These are phyloP conservation scores for Octopus sinensis DNA, from an alignment of 1,140 invertebrate genomes.

Conservation along the genomic window DNA sequence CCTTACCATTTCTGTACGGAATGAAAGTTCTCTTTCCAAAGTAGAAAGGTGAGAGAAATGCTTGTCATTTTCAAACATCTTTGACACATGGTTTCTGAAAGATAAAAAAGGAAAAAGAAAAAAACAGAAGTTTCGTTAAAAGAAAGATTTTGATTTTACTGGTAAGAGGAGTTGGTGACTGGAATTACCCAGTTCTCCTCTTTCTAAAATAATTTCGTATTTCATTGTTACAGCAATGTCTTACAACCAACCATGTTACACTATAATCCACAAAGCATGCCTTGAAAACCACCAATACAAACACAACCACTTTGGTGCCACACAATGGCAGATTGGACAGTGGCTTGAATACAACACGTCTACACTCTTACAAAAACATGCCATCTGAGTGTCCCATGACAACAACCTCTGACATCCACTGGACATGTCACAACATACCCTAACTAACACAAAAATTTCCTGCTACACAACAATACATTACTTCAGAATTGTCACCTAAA, in stretches of 20 bases:
- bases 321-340: too few species aligned
- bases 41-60: conserved; percentile 81
- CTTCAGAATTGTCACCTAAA: too few species aligned
- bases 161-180: background rate
- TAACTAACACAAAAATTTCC: too few species aligned
- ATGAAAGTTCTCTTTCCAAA: conserved; percentile 77
- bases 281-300: too few species aligned
- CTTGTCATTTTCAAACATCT: conserved; percentile 75
- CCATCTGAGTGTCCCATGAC: too few species aligned
- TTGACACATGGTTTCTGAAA: conserved; percentile 65
- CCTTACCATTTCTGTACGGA: conserved; percentile 75
- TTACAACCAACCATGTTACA: background rate
- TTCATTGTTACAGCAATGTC: background rate
- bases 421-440: too few species aligned
- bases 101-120: conserved; percentile 13
- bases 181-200: background rate
- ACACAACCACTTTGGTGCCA: too few species aligned
- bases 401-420: too few species aligned
- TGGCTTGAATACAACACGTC: too few species aligned
- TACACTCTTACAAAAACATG: too few species aligned
- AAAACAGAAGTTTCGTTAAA: background rate
- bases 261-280: background rate
- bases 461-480: too few species aligned
- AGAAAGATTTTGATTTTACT: background rate
- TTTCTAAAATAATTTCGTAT: background rate